Percentiles rank a stretch among this genome's conserved stretches.
These are phyloP conservation scores for Percopsis transmontana DNA, from an alignment of 2,113 vertebrate species.

Conservation along the genomic window DNA sequence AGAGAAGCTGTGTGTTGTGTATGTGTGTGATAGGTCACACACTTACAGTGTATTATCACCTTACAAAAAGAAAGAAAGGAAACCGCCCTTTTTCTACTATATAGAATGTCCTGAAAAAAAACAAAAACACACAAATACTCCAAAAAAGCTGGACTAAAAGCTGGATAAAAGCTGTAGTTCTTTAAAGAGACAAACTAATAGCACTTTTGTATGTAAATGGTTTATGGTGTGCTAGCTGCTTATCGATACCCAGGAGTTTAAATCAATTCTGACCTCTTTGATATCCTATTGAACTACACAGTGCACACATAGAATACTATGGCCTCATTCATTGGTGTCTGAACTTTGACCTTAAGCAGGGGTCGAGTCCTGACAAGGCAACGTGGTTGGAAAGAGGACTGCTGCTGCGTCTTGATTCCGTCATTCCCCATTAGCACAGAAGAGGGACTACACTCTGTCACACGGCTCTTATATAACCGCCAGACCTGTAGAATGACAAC, in stretches of 20 bases:
- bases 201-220: not conserved
- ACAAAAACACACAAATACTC: conserved; percentile 13
- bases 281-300: not conserved
- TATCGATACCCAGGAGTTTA: not conserved
- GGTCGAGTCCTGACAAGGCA: conserved; percentile 27
- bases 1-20: conserved; percentile 2
- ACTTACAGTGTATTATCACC: conserved; percentile 11
- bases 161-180: conserved; percentile 33
- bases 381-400: conserved; percentile 15
- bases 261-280: conserved; percentile 7
- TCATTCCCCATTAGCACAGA: conserved; percentile 18
- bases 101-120: not conserved
- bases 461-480: conserved; percentile 58
- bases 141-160: conserved; percentile 1
- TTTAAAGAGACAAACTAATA: conserved; percentile 7
- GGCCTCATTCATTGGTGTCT: not conserved
- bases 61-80: not conserved
- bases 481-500: conserved; percentile 41
- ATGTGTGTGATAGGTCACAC: conserved; percentile 14
- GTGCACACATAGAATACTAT: not conserved
- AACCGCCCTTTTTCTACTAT: conserved; percentile 12
- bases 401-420: conserved; percentile 30
- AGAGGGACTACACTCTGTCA: conserved; percentile 44
- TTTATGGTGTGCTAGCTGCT: not conserved
- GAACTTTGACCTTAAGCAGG: not conserved